Conservation (phyloP, 1,140 invertebrate genomes). For the Monomorium pharaonis region DNA sequence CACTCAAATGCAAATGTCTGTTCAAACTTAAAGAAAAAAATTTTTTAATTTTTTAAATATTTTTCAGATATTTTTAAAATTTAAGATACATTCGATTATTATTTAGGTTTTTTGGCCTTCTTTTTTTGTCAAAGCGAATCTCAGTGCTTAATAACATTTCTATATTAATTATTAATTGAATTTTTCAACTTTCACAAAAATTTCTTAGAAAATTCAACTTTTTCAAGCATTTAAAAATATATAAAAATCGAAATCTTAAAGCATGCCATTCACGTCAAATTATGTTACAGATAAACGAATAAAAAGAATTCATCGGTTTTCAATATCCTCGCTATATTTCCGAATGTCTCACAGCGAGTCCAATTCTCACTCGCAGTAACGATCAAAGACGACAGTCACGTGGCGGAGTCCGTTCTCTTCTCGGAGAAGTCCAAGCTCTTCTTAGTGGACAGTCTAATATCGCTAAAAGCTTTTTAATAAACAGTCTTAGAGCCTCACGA, state of each 20-base stretch:
- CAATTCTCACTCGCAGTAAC: background rate
- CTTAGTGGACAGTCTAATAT: constrained; percentile 71
- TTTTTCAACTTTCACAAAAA: background rate
- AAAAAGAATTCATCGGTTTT: background rate
- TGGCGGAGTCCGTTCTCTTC: background rate
- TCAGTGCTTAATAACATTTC: too few relatives aligned
- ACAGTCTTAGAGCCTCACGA: constrained; percentile 65
- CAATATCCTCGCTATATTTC: background rate
- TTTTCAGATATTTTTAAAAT: background rate
- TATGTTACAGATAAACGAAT: background rate
- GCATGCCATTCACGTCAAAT: background rate
- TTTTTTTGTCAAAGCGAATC: too few relatives aligned
- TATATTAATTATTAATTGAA: too few relatives aligned
- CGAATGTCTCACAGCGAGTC: background rate
- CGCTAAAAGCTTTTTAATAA: constrained; percentile 79
- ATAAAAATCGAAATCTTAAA: background rate
- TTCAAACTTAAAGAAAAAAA: background rate
- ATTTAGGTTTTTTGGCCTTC: background rate
- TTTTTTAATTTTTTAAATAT: background rate
- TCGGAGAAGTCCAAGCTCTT: background rate
- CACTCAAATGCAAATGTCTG: background rate
- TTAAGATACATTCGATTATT: background rate
- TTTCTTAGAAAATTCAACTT: background rate
- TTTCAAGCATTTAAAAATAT: background rate
- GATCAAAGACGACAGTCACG: constrained; percentile 37